These are phyloP conservation scores for Rhynchopsitta pachyrhyncha DNA, from an alignment of 2,113 vertebrate species.

Conservation along the genomic window DNA sequence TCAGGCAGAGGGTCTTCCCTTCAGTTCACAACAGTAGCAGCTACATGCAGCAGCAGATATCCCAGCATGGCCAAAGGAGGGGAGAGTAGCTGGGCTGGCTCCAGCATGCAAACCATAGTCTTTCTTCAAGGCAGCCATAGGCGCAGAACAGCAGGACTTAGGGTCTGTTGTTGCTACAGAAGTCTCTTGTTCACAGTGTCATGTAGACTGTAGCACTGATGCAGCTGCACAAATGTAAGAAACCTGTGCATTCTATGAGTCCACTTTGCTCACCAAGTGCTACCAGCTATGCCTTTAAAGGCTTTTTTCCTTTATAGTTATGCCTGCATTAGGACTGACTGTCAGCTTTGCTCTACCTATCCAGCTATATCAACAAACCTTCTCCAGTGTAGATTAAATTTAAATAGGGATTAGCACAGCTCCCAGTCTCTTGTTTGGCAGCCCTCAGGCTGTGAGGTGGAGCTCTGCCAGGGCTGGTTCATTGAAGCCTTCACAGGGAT, in stretches of 20 bases:
- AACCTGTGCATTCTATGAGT: background rate
- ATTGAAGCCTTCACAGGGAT: background rate
- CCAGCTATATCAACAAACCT: background rate
- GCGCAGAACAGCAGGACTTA: background rate
- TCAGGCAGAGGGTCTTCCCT: background rate
- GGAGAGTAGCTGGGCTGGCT: background rate
- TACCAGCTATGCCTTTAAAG: background rate
- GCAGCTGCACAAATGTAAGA: background rate
- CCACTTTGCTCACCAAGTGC: background rate
- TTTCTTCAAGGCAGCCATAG: background rate
- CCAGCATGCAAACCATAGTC: background rate
- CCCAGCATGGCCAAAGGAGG: background rate
- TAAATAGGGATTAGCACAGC: slow-evolving; percentile 3
- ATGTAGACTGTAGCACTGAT: background rate
- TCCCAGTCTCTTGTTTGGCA: background rate
- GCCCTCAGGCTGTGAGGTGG: background rate
- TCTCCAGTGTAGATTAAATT: background rate
- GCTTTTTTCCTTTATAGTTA: background rate
- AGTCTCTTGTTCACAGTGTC: background rate
- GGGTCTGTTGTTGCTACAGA: background rate
- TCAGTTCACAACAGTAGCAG: background rate
- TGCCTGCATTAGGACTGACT: background rate
- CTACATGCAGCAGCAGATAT: background rate
- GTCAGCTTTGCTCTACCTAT: background rate
- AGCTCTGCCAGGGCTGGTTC: background rate